phyloP scores from a whole-genome alignment of 2,797 vertebrate genomes.

The Gadopsis bispinosus region DNA sequence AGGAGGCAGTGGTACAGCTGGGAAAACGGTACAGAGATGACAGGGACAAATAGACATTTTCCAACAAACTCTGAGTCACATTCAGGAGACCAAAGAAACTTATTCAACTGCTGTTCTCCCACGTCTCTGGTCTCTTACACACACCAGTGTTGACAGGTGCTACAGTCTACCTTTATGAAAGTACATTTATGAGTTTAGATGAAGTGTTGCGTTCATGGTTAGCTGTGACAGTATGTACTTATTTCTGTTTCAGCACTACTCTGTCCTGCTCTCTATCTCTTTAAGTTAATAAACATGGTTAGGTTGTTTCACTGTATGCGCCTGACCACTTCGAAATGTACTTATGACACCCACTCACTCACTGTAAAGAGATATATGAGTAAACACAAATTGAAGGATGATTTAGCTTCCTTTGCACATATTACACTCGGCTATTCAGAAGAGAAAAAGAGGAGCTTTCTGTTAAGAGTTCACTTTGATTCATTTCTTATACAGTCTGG shows the following conservation, averaged over 20 bases:
- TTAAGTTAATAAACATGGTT: not conserved
- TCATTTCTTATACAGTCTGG: constrained; percentile 37
- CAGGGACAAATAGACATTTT: constrained; percentile 62
- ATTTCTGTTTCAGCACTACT: constrained; percentile 16
- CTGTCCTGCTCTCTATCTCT: constrained; percentile 5
- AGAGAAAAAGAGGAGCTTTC: constrained; percentile 26
- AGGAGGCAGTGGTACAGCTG: constrained; percentile 63
- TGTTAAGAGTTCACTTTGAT: constrained; percentile 45
- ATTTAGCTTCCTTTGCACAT: constrained; percentile 23
- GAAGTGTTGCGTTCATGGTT: constrained; percentile 12
- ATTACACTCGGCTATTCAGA: constrained; percentile 25
- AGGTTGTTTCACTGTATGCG: not conserved
- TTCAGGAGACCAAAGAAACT: constrained; percentile 47
- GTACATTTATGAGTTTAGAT: constrained; percentile 10
- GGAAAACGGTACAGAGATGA: constrained; percentile 60
- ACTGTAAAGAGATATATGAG: constrained; percentile 5
- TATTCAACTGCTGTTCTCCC: constrained; percentile 34
- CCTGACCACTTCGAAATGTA: constrained; percentile 1
- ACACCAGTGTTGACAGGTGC: constrained; percentile 30
- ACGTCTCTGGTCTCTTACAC: constrained; percentile 36
- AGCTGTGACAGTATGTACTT: constrained; percentile 15
- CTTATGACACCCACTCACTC: constrained; percentile 18
- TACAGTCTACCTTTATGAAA: constrained; percentile 6
- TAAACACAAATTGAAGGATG: constrained; percentile 15
- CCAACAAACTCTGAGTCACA: constrained; percentile 54